phyloP scores from a whole-genome alignment of 2,797 vertebrate species.

The Brotula barbata region DNA sequence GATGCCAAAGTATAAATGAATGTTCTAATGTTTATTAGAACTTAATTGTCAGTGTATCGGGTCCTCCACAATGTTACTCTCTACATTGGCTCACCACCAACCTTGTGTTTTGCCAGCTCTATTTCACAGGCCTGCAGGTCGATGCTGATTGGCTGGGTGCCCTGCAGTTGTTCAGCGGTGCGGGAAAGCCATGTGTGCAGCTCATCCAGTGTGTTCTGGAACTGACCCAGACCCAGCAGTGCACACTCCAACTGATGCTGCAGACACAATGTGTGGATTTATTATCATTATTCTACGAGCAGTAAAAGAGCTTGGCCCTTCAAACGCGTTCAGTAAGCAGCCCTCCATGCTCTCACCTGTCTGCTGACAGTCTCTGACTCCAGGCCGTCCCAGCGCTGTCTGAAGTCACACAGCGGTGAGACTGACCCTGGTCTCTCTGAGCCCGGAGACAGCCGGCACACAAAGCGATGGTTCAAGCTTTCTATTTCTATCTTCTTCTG shows the following conservation, averaged over 20 bases:
- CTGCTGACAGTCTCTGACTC: slow-evolving; percentile 85
- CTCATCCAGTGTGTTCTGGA: slow-evolving; percentile 89
- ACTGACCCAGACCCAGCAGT: slow-evolving; percentile 87
- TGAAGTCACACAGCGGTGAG: slow-evolving; percentile 77
- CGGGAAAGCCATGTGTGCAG: slow-evolving; percentile 84
- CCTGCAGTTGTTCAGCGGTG: slow-evolving; percentile 82
- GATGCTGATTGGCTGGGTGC: slow-evolving; percentile 72
- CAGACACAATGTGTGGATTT: slow-evolving; percentile 13
- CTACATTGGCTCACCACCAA: slow-evolving; percentile 46
- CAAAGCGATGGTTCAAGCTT: slow-evolving; percentile 81
- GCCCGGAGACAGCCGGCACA: slow-evolving; percentile 76
- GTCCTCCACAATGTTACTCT: not conserved
- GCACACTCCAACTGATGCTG: slow-evolving; percentile 89
- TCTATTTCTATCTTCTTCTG: slow-evolving; percentile 90
- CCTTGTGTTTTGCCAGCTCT: slow-evolving; percentile 91
- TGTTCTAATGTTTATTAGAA: too few relatives aligned
- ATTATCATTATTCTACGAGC: not conserved
- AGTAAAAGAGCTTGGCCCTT: too few relatives aligned
- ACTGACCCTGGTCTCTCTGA: slow-evolving; percentile 67
- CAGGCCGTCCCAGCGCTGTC: slow-evolving; percentile 85
- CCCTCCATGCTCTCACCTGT: slow-evolving; percentile 75
- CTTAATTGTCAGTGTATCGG: too few relatives aligned
- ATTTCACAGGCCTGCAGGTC: slow-evolving; percentile 92
- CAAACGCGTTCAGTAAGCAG: too few relatives aligned
- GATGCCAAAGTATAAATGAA: too few relatives aligned